Conservation (phyloP, 2,113 vertebrate genomes). For the Indicator indicator region DNA sequence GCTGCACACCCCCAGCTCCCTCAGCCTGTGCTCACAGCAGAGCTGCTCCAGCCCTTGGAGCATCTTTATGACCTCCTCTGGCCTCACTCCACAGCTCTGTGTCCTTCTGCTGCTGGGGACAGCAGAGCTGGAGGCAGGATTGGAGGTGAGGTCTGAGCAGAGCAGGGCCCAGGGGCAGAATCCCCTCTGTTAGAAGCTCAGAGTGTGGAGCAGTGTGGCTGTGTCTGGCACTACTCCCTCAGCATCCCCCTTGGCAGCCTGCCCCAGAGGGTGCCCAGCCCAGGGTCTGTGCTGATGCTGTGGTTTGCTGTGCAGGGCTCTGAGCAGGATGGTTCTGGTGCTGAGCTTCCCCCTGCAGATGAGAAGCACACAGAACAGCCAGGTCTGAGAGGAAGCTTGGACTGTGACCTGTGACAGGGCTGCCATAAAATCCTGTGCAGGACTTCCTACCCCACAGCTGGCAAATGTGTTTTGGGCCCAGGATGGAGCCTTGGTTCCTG, state of each 20-base stretch:
- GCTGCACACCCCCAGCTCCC: no score
- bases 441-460: background rate
- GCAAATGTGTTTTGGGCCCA: background rate
- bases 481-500: background rate
- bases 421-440: background rate
- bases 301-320: background rate
- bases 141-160: no score
- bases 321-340: background rate
- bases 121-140: no score
- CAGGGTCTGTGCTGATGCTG: background rate
- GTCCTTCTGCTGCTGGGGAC: no score
- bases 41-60: no score
- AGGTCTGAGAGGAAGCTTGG: background rate
- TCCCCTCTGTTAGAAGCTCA: background rate
- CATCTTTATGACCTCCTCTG: no score
- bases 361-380: background rate
- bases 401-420: background rate
- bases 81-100: no score
- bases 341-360: background rate
- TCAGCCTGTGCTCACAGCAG: no score
- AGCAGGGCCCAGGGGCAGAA: no score
- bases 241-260: background rate
- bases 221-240: background rate
- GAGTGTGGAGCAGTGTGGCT: background rate
- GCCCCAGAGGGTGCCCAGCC: background rate